These are phyloP conservation scores for Brachyopa scutellaris DNA, from an alignment of 2,888 invertebrate species.

Conservation along the genomic window DNA sequence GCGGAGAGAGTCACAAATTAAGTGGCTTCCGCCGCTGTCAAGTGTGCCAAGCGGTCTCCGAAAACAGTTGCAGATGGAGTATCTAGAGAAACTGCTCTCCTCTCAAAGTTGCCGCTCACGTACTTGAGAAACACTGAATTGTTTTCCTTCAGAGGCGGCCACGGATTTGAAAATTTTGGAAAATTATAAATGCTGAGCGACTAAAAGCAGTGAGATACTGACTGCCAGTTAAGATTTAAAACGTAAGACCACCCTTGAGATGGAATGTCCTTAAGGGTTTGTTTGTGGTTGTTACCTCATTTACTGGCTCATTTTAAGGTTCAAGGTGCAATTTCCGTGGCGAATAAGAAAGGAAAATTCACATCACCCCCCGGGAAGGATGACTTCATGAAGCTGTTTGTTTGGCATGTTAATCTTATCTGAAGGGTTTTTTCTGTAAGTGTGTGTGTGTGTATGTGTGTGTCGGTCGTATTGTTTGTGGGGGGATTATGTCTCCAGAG, in stretches of 20 bases:
- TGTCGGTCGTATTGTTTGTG: constrained; percentile 24
- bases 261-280: constrained; percentile 29
- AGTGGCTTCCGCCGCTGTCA: constrained; percentile 72
- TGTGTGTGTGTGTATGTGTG: constrained; percentile 5
- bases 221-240: constrained; percentile 44
- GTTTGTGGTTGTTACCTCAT: constrained; percentile 26
- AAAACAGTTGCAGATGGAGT: constrained; percentile 66
- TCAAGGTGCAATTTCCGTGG: constrained; percentile 16
- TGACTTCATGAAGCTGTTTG: constrained; percentile 35
- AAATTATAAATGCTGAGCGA: constrained; percentile 19
- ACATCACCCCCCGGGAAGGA: constrained; percentile 44
- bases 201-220: constrained; percentile 60
- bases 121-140: constrained; percentile 57
- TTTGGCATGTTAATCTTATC: constrained; percentile 58
- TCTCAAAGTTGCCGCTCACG: constrained; percentile 48
- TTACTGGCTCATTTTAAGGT: constrained; percentile 25
- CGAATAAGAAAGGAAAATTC: constrained; percentile 20
- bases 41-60: constrained; percentile 54
- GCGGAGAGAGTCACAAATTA: constrained; percentile 64
- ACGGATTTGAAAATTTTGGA: constrained; percentile 8
- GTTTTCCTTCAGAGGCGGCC: constrained; percentile 38
- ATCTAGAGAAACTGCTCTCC: constrained; percentile 33
- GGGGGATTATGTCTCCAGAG: constrained; percentile 37
- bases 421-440: constrained; percentile 29
- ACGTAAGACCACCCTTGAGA: constrained; percentile 57